These are phyloP conservation scores for Malurus elegans DNA, from an alignment of 2,113 vertebrate species.

Conservation along the genomic window DNA sequence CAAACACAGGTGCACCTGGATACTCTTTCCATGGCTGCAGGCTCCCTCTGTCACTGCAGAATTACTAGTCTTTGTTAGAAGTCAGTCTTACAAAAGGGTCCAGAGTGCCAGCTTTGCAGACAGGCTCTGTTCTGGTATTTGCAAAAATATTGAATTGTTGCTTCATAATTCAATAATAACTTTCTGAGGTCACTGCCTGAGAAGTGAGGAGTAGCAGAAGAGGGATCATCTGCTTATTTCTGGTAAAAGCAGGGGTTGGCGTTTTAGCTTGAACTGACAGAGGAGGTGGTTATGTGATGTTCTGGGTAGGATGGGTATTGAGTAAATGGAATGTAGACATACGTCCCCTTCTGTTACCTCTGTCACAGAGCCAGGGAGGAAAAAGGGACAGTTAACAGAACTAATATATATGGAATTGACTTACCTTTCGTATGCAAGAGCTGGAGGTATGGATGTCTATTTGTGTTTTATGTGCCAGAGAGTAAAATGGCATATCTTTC, in stretches of 20 bases:
- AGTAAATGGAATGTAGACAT: neutral
- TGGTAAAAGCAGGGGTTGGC: neutral
- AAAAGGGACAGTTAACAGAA: neutral
- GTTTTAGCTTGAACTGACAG: neutral
- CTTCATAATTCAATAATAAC: neutral
- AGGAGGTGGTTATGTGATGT: neutral
- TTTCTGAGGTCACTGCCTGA: neutral
- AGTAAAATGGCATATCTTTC: accelerated
- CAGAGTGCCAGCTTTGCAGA: neutral
- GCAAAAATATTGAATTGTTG: neutral
- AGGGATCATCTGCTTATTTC: neutral
- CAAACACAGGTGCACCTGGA: neutral
- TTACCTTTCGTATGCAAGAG: neutral
- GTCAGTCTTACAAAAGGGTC: neutral
- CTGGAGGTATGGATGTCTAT: neutral
- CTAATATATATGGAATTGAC: neutral
- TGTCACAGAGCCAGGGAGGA: neutral
- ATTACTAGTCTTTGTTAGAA: neutral
- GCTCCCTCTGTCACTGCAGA: neutral
- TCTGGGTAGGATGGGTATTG: neutral
- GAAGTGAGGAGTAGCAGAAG: neutral
- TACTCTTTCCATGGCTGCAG: neutral
- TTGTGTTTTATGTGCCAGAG: neutral
- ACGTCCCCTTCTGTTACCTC: neutral
- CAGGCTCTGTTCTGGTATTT: neutral